These are phyloP conservation scores for Diabrotica balteata DNA, from an alignment of 2,888 invertebrate species.

Conservation along the genomic window DNA sequence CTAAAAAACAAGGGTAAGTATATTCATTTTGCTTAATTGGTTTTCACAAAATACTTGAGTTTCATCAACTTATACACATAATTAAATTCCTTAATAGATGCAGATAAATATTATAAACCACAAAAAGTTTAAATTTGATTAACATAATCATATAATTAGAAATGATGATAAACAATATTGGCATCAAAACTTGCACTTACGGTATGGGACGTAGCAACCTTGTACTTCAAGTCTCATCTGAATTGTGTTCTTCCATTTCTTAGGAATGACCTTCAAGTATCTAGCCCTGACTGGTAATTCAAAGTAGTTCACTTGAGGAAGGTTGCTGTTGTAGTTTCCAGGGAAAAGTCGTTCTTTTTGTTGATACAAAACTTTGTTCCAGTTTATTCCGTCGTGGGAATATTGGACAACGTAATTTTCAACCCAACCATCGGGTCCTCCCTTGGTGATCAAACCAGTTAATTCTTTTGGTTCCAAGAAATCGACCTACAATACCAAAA, in stretches of 20 bases:
- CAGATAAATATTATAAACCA: too few relatives aligned
- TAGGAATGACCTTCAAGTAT: constrained; percentile 75
- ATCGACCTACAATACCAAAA: constrained; percentile 68
- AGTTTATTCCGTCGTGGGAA: constrained; percentile 73
- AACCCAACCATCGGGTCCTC: constrained; percentile 77
- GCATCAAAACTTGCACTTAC: constrained; percentile 59
- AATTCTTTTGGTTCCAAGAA: constrained; percentile 78
- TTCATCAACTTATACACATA: too few relatives aligned
- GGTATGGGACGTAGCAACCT: constrained; percentile 80
- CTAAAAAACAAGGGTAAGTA: constrained; percentile 6
- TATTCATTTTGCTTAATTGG: too few relatives aligned
- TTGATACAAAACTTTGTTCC: constrained; percentile 70
- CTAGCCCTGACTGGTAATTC: constrained; percentile 73
- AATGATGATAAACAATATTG: too few relatives aligned
- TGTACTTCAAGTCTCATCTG: constrained; percentile 78
- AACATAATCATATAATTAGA: too few relatives aligned
- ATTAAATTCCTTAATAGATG: too few relatives aligned
- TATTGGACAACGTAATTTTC: constrained; percentile 76
- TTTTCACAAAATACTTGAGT: too few relatives aligned
- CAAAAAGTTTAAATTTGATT: too few relatives aligned
- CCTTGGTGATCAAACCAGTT: constrained; percentile 80
- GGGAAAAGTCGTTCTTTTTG: constrained; percentile 69
- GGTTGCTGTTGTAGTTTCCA: constrained; percentile 74
- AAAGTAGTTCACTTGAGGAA: constrained; percentile 71
- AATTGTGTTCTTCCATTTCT: constrained; percentile 75